Conservation (phyloP, 2,113 vertebrate species). For the Micronycteris hirsuta region DNA sequence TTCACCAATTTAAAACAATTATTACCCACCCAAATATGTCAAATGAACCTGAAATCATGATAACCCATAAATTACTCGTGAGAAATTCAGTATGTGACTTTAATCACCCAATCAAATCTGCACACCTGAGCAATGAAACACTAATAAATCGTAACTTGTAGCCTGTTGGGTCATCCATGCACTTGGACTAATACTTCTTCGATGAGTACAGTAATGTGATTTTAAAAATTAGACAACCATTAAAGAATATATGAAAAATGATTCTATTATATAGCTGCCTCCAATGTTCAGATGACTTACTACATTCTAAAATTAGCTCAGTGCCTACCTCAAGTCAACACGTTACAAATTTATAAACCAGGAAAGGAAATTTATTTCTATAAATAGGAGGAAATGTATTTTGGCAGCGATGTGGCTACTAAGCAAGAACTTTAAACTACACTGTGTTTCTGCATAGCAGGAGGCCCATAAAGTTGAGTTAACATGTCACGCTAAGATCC, state of each 20-base stretch:
- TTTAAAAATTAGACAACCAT: not conserved
- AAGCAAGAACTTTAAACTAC: constrained; percentile 4
- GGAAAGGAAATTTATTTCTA: constrained; percentile 3
- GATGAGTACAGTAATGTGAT: not conserved
- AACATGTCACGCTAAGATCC: not conserved
- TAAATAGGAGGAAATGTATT: not conserved
- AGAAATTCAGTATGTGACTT: not conserved
- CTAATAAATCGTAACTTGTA: not conserved
- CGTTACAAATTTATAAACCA: not conserved
- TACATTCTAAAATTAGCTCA: not conserved
- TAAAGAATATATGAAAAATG: not conserved
- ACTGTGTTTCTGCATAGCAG: not conserved
- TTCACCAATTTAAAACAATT: not conserved
- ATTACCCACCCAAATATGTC: not conserved
- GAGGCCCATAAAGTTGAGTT: not conserved
- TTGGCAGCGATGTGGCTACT: not conserved
- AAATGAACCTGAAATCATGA: not conserved
- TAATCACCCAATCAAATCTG: not conserved
- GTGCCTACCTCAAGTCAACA: not conserved
- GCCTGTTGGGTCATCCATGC: not conserved
- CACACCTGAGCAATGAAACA: not conserved
- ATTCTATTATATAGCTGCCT: not conserved
- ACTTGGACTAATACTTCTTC: not conserved
- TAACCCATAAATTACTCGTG: not conserved
- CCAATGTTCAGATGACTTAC: not conserved